Conservation (phyloP, 2,113 vertebrate species). For the Scortum barcoo region DNA sequence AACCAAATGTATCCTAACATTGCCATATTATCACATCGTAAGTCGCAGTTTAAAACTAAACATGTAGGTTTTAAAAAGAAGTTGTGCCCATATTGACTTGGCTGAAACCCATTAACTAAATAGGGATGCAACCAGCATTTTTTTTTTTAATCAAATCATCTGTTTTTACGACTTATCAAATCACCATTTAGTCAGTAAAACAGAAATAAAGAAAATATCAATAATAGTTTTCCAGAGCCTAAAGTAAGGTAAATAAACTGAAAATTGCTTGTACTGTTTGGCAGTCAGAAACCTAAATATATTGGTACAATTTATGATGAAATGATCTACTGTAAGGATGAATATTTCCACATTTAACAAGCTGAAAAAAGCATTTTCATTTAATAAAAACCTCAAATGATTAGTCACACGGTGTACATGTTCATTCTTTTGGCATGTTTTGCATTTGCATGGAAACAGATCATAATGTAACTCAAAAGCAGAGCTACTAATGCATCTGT, state of each 20-base stretch:
- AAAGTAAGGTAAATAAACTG: not conserved
- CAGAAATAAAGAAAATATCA: not conserved
- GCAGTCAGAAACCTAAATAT: not conserved
- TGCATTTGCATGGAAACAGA: slow-evolving; percentile 32
- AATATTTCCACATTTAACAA: not conserved
- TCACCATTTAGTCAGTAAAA: not conserved
- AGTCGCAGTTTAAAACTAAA: no score
- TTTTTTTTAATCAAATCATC: not conserved
- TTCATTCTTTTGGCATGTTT: slow-evolving; percentile 3
- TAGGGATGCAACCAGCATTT: not conserved
- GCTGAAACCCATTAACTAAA: not conserved
- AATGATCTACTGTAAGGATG: not conserved
- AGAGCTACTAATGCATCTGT: slow-evolving; percentile 33
- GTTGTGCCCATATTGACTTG: no score
- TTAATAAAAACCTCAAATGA: not conserved
- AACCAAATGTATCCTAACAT: not conserved
- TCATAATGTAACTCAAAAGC: slow-evolving; percentile 24
- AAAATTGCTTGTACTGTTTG: no score
- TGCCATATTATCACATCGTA: not conserved
- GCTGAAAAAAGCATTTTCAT: not conserved
- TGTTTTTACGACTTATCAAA: not conserved
- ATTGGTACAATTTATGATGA: not conserved
- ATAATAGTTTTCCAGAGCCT: not conserved
- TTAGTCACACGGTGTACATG: not conserved
- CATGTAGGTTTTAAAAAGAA: no score